Base-by-base conservation (phyloP, 1,140 invertebrate genomes). In the Laupala kohalensis region DNA sequence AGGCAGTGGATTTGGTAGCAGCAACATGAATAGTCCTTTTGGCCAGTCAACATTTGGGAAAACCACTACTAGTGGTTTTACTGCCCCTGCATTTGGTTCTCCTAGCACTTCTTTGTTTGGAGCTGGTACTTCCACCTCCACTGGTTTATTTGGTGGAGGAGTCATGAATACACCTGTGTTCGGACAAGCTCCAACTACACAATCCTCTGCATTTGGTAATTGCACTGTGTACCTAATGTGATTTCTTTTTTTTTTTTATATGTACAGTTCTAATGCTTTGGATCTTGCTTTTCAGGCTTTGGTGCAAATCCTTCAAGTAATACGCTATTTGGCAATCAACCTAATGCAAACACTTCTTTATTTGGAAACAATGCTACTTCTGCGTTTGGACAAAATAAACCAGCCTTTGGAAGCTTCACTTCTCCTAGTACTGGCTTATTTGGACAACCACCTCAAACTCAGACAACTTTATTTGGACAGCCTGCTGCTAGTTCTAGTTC, bases 381-480 rank as follows among this genome's bases (percentile, higher is more conserved):
- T 53, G 75, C 76, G 24, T 79, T 79, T 75, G 78, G 78, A 2
- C 77, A 77, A 68, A 72, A 76, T 27, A 76, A 76, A 70, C 75
- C 75, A 26, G 67, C 75, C 19, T 78, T 78, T 75, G 76, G 76
- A 71, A 71, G 73, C 64, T 74, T 74, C 28, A 69, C 24, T 30
- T 64, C 71, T 64, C 65, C 53, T 75, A 76, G 77, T 9, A 71
- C 74, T 69, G 81, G 83, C 0, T 75, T 88, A 5, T 88, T 88
- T 78, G 85, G 84, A 27, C 75, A 74, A 69, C 72, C 66, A 24
- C 73, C 73, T 25, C 75, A 74, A 67, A 69, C 67, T 5, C 64
- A 62, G 53, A 77, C 81, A 0, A 80, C 84, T 2, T 82, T 87
- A 0, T 90, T 90, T 79, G 87, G 87, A 6, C 86, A 88, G 67